Evolutionary conservation across 2,797 vertebrate species (phyloP).

Genomic region (Clarias platycephalus): DNA sequence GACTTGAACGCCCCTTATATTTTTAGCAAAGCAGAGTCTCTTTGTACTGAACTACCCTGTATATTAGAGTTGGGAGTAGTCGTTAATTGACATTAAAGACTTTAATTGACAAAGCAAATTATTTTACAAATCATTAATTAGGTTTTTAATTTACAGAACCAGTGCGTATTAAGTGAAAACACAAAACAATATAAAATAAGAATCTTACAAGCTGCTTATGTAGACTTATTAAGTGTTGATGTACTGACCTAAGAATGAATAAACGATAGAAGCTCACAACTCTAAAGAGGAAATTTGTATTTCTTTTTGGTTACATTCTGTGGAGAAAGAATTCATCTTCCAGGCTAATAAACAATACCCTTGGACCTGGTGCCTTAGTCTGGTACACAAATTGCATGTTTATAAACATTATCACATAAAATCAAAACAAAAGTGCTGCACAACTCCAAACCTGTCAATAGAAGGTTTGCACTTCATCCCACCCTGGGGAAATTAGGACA

Average conservation of each 20-base stretch:
- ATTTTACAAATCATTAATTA: neutral
- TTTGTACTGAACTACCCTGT: neutral
- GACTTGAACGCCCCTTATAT: too few relatives aligned
- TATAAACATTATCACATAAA: neutral
- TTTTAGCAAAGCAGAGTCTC: neutral
- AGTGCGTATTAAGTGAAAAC: neutral
- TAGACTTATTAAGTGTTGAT: neutral
- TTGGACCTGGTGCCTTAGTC: neutral
- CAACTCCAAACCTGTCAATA: neutral
- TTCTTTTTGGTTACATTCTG: neutral
- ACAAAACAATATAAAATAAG: neutral
- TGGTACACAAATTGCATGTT: neutral
- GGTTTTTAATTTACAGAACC: neutral
- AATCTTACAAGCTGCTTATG: neutral
- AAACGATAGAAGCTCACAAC: neutral
- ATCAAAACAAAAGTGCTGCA: neutral
- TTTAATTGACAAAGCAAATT: neutral
- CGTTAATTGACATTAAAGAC: neutral
- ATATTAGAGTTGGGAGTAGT: neutral
- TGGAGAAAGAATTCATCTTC: neutral
- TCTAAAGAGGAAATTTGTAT: neutral
- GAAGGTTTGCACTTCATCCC: neutral
- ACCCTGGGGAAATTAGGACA: neutral
- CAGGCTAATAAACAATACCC: neutral
- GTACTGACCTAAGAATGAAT: neutral